Evolutionary conservation across 1,140 invertebrate genomes (phyloP), one percentile per base, ranked within the genome.

Genomic region (Drosophila subobscura): DNA sequence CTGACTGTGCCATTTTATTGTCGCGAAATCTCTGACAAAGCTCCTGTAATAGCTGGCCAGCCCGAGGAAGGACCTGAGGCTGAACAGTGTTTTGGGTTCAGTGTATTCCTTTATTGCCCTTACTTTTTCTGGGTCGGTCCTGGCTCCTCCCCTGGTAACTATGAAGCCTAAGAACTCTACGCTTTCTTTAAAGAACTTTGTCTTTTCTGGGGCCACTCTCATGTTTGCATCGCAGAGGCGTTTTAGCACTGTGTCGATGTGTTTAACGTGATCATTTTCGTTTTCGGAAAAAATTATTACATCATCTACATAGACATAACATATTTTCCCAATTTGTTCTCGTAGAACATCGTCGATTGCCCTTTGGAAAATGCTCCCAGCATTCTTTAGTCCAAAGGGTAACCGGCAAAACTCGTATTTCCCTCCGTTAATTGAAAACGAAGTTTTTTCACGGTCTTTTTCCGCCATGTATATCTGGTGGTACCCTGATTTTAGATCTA

Each of bases 251-350:
- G 8, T 27, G 3, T 59, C 23, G 5, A 63, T 54, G 7, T 68
- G 29, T 2, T 47, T 68, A 3, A 54, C 44, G 50, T 63, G 51
- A 7, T 47, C 12, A 0, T 52, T 53, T 29, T 54, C 25, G 12
- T 22, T 61, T 37, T 63, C 16, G 1, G 64, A 67, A 37, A 66
- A 53, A 10, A 61, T 41, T 0, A 67, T 61, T n/a, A 61, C 64
- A 4, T 54, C 33, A 22, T 53, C 22, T 4, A 60, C 49, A 41
- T 57, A 37, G 7, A 60, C 49, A 29, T 65, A 45, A 6, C 60
- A 56, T 27, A 12, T 47, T n/a, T 56, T 50, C 4, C 53, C 33
- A 5, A 50, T 64, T 20, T 55, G 16, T 63, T 64, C 44, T n/a
- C 45, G 45, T 16, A 54, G 46, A 33, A 8, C 29, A 3, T 33